Evolutionary conservation across 1,140 invertebrate genomes (phyloP), one percentile per base, ranked within the genome.

Genomic region (Calycopis cecrops): DNA sequence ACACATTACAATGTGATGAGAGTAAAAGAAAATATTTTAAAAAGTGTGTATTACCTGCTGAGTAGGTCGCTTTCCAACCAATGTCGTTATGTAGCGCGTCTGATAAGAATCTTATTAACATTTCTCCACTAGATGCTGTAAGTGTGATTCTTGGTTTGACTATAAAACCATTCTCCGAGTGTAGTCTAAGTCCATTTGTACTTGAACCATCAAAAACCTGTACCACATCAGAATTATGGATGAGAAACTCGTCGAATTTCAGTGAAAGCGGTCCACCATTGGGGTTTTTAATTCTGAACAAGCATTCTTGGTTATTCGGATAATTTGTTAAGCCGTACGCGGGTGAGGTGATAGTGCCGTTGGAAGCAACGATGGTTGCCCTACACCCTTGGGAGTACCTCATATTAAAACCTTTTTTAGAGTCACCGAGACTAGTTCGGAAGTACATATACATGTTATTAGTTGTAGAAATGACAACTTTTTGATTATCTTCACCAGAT

Each of bases 371-470:
- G 35, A 97, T 92, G 1, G 94, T 95, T 0, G 94, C 94, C 80
- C 90, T 92, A 73, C 94, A 96, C n/a, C 94, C 95, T 88, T 96
- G 94, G 44, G 94, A 94, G 66, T 96, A 97, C 61, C 94, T 92
- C 65, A 98, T 93, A 63, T 94, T 95, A 79, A 98, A 98, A n/a
- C 97, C 97, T 71, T 94, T 93, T 67, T 92, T 92, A 0, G 94
- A 95, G 76, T 97, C 95, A 17, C 95, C 96, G 16, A 97, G 88
- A 67, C 94, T 95, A 0, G 96, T 97, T 78, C 96, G 95, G 75
- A 98, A 95, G 74, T 98, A 98, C 50, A 99, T 79, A 79, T 99
- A 98, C 3, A 99, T 76, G 65, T 94, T 91, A 74, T 93, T 97
- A 18, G 94, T 93, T 0, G 97, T 98, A 0, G 97, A 98, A 84